Percentiles rank a stretch among this genome's conserved stretches.
Conservation (phyloP, 1,140 invertebrate genomes). For the Coelopa frigida region DNA sequence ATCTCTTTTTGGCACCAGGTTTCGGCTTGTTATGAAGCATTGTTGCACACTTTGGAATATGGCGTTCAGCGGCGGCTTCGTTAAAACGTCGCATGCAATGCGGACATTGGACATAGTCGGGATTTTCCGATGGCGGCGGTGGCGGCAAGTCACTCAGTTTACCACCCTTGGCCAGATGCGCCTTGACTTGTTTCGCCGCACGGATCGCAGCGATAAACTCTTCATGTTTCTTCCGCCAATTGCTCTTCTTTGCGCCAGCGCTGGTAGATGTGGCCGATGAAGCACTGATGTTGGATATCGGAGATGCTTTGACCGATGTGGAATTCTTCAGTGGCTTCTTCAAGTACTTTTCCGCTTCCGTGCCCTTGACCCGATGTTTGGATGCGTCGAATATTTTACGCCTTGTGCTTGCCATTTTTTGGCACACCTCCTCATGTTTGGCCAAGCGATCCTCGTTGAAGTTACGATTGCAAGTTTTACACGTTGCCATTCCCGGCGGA, state of each 20-base stretch:
- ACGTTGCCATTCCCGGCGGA: conserved; percentile 46
- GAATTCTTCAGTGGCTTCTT: conserved; percentile 35
- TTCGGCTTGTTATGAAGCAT: conserved; percentile 77
- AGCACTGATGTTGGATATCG: conserved; percentile 14
- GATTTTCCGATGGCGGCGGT: conserved; percentile 75
- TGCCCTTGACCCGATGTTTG: conserved; percentile 74
- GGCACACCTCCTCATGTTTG: conserved; percentile 77
- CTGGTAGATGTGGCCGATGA: conserved; percentile 16
- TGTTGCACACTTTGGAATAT: conserved; percentile 87
- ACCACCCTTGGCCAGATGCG: conserved; percentile 76
- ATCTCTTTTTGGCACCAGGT: no score
- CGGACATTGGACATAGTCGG: conserved; percentile 87
- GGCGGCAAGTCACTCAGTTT: conserved; percentile 82
- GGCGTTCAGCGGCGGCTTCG: conserved; percentile 75
- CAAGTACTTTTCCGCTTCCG: conserved; percentile 74
- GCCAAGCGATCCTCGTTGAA: conserved; percentile 73
- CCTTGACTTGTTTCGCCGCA: conserved; percentile 81
- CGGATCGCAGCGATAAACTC: conserved; percentile 85
- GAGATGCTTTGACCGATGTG: conserved; percentile 25
- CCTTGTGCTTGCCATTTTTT: conserved; percentile 65
- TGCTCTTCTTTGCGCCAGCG: conserved; percentile 52
- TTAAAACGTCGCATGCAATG: conserved; percentile 86
- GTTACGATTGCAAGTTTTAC: conserved; percentile 60
- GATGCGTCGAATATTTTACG: conserved; percentile 80
- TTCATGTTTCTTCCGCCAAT: conserved; percentile 89